Evolutionary conservation across 2,888 invertebrate species (phyloP), one percentile per base, ranked within the genome.

Genomic region (Ganaspis brasiliensis): DNA sequence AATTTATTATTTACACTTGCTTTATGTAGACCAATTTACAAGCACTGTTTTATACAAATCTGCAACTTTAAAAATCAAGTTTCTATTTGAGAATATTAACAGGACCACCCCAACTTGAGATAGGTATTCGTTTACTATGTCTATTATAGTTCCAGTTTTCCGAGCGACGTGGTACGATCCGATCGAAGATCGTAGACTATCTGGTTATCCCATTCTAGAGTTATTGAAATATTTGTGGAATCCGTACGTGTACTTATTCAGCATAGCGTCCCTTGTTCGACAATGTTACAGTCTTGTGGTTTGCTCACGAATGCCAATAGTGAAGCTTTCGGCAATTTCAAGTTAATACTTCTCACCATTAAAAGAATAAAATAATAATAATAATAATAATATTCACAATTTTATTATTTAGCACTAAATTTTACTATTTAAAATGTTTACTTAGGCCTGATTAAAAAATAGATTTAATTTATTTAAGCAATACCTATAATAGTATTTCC

Each of bases 151-250:
- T 83, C 75, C 78, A 81, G 81, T 78, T 79, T 63, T 74, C 74
- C 57, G 79, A 74, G 76, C 61, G 59, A 76, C 73, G 77, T 72
- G 49, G 76, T 45, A 72, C 77, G 74, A 77, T 70, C 26, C 49
- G 52, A 24, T 26, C 63, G 24, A 24, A 56, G 76, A 24, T 72
- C 63, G 56, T 31, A 87, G 87, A 89, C 87, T 85, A 89, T 89
- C 86, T 84, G 82, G 83, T 81, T 83, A 77, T 82, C 79, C 80
- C 81, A 80, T 83, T 84, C 82, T 80, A 82, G 83, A 87, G 83
- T 87, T 88, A 87, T 87, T 86, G 87, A 87, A 89, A 87, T 89
- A 89, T 89, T 86, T 86, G 82, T 78, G 88, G 87, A 89, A 89
- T 89, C 84, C 84, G 84, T 83, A 82, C 79, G 79, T 81, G 81